Conservation (phyloP, 2,888 invertebrate genomes). For the Polylopha cassiicola region DNA sequence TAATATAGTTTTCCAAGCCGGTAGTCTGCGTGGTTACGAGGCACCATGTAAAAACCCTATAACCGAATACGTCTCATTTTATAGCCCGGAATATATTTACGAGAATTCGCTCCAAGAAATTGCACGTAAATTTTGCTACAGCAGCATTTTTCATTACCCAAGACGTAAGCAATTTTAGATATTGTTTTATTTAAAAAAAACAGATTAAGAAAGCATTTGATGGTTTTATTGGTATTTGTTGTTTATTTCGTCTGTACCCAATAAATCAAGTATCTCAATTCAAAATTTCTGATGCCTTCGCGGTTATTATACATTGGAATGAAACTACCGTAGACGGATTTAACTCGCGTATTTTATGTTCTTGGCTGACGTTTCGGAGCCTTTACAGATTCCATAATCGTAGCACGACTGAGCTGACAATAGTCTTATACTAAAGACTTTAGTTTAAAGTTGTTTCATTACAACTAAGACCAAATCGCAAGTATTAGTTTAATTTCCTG, state of each 20-base stretch:
- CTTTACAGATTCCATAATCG: too few relatives aligned
- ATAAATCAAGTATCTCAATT: too few relatives aligned
- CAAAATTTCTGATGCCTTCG: too few relatives aligned
- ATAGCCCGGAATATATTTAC: conserved; percentile 66
- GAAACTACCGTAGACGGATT: conserved; percentile 12
- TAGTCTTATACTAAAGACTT: conserved; percentile 22
- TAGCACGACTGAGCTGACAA: too few relatives aligned
- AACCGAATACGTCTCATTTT: conserved; percentile 62
- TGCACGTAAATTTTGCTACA: conserved; percentile 56
- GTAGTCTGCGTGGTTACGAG: conserved; percentile 40
- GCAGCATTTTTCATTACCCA: conserved; percentile 53
- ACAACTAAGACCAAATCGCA: too few relatives aligned
- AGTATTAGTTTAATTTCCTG: too few relatives aligned
- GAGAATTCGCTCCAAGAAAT: conserved; percentile 58
- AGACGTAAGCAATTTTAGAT: conserved; percentile 24
- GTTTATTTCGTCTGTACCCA: too few relatives aligned
- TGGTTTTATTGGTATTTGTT: not conserved
- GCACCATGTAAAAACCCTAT: conserved; percentile 58
- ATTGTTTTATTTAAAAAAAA: conserved; percentile 13
- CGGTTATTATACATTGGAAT: too few relatives aligned
- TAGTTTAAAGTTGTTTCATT: conserved; percentile 22
- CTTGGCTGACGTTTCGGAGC: too few relatives aligned
- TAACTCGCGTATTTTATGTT: too few relatives aligned
- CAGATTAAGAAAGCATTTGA: conserved; percentile 10
- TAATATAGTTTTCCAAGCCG: too few relatives aligned